Evolutionary conservation across 2,797 vertebrate genomes (phyloP).

Genomic region (Martes flavigula): DNA sequence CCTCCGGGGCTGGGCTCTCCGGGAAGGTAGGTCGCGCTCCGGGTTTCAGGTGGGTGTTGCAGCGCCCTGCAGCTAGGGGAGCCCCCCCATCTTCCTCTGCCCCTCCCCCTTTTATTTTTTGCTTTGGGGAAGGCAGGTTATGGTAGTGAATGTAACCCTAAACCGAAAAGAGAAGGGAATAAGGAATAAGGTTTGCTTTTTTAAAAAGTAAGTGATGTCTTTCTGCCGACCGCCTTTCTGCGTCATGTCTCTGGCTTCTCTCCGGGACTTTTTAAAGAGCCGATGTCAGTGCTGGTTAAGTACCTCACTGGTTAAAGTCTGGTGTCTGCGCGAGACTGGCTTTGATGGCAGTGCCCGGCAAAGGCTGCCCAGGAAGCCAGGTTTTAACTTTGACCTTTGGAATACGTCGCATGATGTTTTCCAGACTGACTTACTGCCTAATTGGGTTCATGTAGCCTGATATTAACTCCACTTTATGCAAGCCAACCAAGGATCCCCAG

Average conservation of each 20-base stretch:
- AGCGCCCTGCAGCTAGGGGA: not conserved
- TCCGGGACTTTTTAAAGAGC: constrained; percentile 31
- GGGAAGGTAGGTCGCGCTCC: constrained; percentile 66
- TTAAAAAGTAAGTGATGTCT: constrained; percentile 5
- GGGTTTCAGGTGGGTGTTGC: constrained; percentile 48
- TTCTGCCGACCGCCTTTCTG: not conserved
- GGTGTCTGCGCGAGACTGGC: not conserved
- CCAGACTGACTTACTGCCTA: constrained; percentile 59
- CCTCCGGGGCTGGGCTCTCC: constrained; percentile 76
- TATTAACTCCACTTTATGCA: constrained; percentile 52
- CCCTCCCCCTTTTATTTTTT: not conserved
- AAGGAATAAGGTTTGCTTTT: not conserved
- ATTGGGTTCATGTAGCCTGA: constrained; percentile 61
- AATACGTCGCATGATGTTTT: constrained; percentile 65
- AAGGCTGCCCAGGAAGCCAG: constrained; percentile 17
- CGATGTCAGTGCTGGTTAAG: not conserved
- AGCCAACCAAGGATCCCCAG: not conserved
- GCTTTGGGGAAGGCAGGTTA: not conserved
- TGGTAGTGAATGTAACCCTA: not conserved
- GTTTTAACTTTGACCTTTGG: constrained; percentile 74
- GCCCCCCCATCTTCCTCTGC: not conserved
- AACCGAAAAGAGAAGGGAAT: not conserved
- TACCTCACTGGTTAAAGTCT: not conserved
- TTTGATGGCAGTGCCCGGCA: not conserved
- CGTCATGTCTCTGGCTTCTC: not conserved